Base-by-base conservation (phyloP, 2,888 invertebrate genomes). In the Macrophya alboannulata region DNA sequence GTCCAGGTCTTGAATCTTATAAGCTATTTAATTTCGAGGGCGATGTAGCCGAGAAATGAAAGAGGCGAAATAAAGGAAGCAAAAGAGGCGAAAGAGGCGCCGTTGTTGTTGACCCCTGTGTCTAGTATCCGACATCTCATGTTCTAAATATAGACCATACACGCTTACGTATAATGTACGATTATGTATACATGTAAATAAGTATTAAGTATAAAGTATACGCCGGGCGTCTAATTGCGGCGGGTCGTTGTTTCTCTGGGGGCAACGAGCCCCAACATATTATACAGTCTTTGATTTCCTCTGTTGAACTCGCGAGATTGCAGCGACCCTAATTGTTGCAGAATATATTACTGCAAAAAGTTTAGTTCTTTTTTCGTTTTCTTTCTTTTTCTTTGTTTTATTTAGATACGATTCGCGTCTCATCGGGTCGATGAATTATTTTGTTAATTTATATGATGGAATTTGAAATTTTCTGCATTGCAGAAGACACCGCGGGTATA, bases 191-290 rank as follows among this genome's bases (percentile, higher is more conserved):
- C 15, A 68, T 37, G 31, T 68, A 68, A 37, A 68, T 62, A 62
- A 43, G 62, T 81, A 81, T 21, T 10, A 10, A 62, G n/a, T 59
- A 59, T 59, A 62, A 17, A 37, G 31, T 79, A 79, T 62, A 62
- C 25, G 55, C 40, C 51, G 77, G 15, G n/a, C 40, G 40, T 48
- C 21, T 62, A 62, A 51, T 81, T 62, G 81, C 62, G 81, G 62
- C 81, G 62, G 81, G 81, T 81, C 81, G 81, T 81, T 81, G 81
- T 81, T 81, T 81, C 62, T 10, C 62, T 51, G 81, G 81, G 81
- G 43, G 81, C 81, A 62, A 81, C 51, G 77, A 48, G 77, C 77
- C 77, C 77, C 51, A 31, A 17, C 31, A 17, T 17, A 4, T 48
- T 45, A 25, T 37, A 37, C 37, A 71, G 40, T 71, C 17, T 71